A percentile compares a stretch with the other conserved stretches of the same genome.
Evolutionary conservation across 2,888 invertebrate species (phyloP).

Genomic region (Lycophotia porphyrea): DNA sequence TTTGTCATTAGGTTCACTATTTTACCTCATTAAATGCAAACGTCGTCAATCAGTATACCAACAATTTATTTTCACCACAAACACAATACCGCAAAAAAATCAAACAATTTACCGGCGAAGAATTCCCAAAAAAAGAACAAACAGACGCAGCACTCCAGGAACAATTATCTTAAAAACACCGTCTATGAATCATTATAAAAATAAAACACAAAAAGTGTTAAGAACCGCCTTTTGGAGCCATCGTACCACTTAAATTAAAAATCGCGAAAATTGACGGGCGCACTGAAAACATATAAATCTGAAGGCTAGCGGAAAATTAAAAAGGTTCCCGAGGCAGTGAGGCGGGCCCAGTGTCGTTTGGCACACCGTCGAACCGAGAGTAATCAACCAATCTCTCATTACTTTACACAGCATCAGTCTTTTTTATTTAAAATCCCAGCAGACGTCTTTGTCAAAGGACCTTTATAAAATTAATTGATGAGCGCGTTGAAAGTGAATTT

Average conservation of each 20-base stretch:
- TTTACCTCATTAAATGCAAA: conserved; percentile 48
- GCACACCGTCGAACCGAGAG: conserved; percentile 73
- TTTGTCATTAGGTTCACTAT: conserved; percentile 14
- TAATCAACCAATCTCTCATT: conserved; percentile 78
- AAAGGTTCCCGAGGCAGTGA: conserved; percentile 82
- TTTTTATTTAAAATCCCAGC: conserved; percentile 71
- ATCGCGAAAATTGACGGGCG: conserved; percentile 86
- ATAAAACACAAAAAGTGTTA: conserved; percentile 72
- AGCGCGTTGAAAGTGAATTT: conserved; percentile 52
- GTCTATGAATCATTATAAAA: conserved; percentile 68
- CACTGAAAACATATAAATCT: conserved; percentile 88
- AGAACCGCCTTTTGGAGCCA: conserved; percentile 78
- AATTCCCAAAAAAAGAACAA: conserved; percentile 41
- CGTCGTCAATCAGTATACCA: not conserved
- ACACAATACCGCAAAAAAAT: conserved; percentile 46
- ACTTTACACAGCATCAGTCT: conserved; percentile 71
- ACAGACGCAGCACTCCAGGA: conserved; percentile 53
- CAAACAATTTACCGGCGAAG: conserved; percentile 26
- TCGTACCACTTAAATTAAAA: conserved; percentile 86
- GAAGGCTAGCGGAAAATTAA: conserved; percentile 89
- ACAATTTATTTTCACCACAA: conserved; percentile 26
- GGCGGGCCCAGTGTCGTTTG: conserved; percentile 68
- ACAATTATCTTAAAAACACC: conserved; percentile 68
- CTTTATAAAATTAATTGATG: conserved; percentile 68
- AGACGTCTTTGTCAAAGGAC: conserved; percentile 65